These are phyloP conservation scores for Thysanoteuthis rhombus DNA, from an alignment of 2,888 invertebrate species.

Conservation along the genomic window DNA sequence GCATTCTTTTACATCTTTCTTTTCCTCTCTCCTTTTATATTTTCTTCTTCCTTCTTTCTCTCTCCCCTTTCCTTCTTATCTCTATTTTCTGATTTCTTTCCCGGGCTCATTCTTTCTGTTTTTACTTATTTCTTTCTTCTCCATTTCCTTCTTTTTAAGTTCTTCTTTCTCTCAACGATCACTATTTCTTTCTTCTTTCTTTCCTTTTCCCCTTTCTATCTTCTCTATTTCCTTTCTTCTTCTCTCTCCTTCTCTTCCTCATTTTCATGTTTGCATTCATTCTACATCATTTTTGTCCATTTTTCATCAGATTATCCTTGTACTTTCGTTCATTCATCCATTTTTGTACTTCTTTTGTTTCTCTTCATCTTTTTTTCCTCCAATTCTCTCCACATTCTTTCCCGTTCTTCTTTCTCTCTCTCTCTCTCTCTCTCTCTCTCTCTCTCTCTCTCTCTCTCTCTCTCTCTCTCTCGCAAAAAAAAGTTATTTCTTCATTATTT, in stretches of 20 bases:
- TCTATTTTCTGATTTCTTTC: background rate
- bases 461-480: background rate
- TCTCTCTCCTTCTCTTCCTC: background rate
- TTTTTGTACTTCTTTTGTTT: background rate
- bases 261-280: background rate
- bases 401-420: rapidly evolving
- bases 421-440: too few relatives aligned
- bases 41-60: too few relatives aligned
- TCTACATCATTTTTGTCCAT: background rate
- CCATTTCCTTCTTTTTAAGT: too few relatives aligned
- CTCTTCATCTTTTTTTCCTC: background rate
- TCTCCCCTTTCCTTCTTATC: too few relatives aligned
- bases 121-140: too few relatives aligned
- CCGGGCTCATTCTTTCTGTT: background rate
- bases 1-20: background rate
- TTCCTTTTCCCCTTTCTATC: background rate
- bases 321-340: background rate
- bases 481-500: too few relatives aligned
- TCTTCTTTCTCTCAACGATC: too few relatives aligned
- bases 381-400: background rate
- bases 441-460: background rate
- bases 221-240: background rate
- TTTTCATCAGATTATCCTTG: too few relatives aligned
- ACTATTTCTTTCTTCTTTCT: too few relatives aligned
- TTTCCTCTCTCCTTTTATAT: background rate